phyloP scores from a whole-genome alignment of 2,888 invertebrate species.

The Halictus ligatus region DNA sequence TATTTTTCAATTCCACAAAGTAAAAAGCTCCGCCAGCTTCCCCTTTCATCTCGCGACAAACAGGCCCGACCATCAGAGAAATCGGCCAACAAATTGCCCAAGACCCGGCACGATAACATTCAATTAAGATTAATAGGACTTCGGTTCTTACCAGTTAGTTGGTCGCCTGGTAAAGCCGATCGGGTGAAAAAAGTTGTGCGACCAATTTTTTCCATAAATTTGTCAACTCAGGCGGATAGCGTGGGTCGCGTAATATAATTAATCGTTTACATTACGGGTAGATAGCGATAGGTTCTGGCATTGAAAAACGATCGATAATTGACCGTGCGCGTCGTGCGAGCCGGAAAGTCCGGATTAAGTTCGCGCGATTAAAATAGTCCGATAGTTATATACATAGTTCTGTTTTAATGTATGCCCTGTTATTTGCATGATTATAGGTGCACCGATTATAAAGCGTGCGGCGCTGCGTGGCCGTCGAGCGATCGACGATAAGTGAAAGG shows the following conservation, averaged over 20 bases:
- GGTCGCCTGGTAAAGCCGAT: background rate
- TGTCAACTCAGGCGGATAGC: background rate
- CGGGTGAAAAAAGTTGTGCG: background rate
- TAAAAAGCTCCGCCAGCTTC: too few species aligned
- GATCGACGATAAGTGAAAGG: constrained; percentile 50
- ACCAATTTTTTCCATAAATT: constrained; percentile 1
- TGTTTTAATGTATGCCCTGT: constrained; percentile 36
- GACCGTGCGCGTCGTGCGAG: constrained; percentile 5
- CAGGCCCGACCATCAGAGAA: background rate
- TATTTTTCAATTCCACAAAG: background rate
- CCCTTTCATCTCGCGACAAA: too few species aligned
- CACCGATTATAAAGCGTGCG: constrained; percentile 54
- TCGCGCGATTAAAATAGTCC: constrained; percentile 33
- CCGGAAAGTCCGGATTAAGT: constrained; percentile 44
- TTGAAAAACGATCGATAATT: constrained; percentile 46
- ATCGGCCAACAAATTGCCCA: background rate
- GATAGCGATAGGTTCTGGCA: constrained; percentile 1
- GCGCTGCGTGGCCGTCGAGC: constrained; percentile 37
- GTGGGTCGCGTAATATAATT: constrained; percentile 26
- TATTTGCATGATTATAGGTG: constrained; percentile 67
- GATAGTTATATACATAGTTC: constrained; percentile 38
- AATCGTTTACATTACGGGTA: constrained; percentile 13
- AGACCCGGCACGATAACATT: background rate
- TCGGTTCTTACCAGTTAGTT: background rate
- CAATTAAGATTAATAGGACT: background rate